Evolutionary conservation across 2,888 invertebrate species (phyloP).

Genomic region (Aplocera efformata): DNA sequence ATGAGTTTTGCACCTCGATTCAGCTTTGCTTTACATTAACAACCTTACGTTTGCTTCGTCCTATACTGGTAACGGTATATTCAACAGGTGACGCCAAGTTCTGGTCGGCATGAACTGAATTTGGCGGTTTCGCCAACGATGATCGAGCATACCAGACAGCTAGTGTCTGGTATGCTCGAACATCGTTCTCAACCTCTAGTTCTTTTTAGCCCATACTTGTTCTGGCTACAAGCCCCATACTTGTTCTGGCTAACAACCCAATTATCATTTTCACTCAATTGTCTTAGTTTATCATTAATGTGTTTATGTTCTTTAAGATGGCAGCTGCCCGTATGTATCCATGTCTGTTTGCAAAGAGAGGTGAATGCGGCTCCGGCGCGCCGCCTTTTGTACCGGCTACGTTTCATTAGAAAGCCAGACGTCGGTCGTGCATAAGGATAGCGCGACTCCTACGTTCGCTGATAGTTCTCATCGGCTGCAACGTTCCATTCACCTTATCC

Average conservation of each 20-base stretch:
- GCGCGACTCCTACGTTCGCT: conserved; percentile 45
- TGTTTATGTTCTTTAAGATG: no score
- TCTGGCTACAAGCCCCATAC: no score
- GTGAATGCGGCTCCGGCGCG: conserved; percentile 9
- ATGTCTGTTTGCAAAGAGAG: conserved; percentile 17
- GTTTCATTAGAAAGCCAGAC: conserved; percentile 71
- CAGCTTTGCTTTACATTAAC: conserved; percentile 13
- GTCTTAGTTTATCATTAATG: no score
- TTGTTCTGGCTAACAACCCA: no score
- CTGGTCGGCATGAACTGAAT: no score
- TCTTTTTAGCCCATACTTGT: no score
- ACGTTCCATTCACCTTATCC: conserved; percentile 78
- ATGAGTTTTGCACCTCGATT: conserved; percentile 12
- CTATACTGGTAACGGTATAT: conserved; percentile 9
- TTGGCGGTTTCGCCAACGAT: no score
- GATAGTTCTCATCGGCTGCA: conserved; percentile 64
- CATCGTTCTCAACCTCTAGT: no score
- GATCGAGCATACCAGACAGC: no score
- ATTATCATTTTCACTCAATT: no score
- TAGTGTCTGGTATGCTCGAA: no score
- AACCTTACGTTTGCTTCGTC: conserved; percentile 10
- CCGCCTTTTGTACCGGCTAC: conserved; percentile 35
- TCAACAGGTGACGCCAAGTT: conserved; percentile 16
- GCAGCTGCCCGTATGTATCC: no score
- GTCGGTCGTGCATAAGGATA: conserved; percentile 56